Percentiles rank a stretch among this genome's conserved stretches.
phyloP scores from a whole-genome alignment of 2,113 vertebrate genomes.

The Gila orcuttii region DNA sequence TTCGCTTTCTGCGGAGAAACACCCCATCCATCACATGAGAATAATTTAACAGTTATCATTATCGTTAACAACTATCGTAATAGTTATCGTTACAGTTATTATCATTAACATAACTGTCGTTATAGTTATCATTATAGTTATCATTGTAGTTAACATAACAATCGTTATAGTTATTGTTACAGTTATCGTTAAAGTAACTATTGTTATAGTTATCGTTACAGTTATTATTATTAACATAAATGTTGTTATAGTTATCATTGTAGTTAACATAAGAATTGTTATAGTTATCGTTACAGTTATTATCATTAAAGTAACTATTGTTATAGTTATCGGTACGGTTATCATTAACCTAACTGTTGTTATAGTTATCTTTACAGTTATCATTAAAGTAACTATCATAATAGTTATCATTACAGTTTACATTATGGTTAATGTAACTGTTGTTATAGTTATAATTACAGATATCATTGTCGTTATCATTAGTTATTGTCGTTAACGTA shows the following conservation, averaged over 20 bases:
- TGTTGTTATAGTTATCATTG: not conserved
- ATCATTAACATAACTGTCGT: too few relatives aligned
- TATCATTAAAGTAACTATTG: not conserved
- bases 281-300: not conserved
- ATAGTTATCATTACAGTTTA: too few relatives aligned
- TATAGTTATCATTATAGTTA: not conserved
- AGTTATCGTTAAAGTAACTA: too few relatives aligned
- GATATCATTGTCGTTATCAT: too few relatives aligned
- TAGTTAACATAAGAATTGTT: too few relatives aligned
- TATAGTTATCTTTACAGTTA: not conserved
- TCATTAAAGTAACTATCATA: not conserved
- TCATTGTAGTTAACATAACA: too few relatives aligned
- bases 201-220: too few relatives aligned
- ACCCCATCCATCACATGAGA: not conserved
- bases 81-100: not conserved
- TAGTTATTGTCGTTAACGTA: too few relatives aligned
- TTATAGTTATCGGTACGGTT: not conserved
- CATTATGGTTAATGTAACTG: too few relatives aligned
- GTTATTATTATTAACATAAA: too few relatives aligned
- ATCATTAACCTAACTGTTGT: accelerated
- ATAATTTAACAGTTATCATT: not conserved
- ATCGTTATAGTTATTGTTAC: not conserved
- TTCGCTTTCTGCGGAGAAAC: slow-evolving; percentile 40
- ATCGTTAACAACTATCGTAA: not conserved
- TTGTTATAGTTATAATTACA: not conserved